Conservation (phyloP, 1,140 invertebrate species). For the Plectrocnemia conspersa region DNA sequence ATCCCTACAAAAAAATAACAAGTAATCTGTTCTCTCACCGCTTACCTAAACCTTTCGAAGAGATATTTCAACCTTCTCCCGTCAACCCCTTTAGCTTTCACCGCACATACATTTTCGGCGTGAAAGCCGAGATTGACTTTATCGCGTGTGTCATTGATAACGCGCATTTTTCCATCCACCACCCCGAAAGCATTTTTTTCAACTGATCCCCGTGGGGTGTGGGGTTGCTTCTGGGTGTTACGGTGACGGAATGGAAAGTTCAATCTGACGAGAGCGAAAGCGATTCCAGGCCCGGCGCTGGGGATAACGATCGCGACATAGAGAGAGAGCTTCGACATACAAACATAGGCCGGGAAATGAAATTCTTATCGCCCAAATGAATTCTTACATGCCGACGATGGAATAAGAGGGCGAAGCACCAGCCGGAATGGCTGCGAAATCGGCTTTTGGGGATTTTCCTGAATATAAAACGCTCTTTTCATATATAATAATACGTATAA, state of each 20-base stretch:
- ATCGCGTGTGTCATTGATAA: constrained; percentile 16
- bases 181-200: too few relatives aligned
- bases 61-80: too few relatives aligned
- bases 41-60: too few relatives aligned
- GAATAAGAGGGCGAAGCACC: constrained; percentile 6
- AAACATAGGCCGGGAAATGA: constrained; percentile 33
- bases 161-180: constrained; percentile 3
- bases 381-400: constrained; percentile 30
- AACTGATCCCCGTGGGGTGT: too few relatives aligned
- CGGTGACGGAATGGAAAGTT: neutral
- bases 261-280: constrained; percentile 7
- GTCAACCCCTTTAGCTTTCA: too few relatives aligned
- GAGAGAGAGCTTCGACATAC: constrained; percentile 21
- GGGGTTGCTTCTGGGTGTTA: neutral
- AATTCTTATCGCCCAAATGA: constrained; percentile 35
- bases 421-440: constrained; percentile 15
- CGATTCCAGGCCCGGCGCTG: constrained; percentile 11
- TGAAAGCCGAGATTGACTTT: constrained; percentile 11
- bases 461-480: constrained; percentile 18
- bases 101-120: too few relatives aligned
- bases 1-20: too few relatives aligned
- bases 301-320: constrained; percentile 33
- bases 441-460: constrained; percentile 14
- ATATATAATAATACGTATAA: neutral
- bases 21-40: too few relatives aligned